Base-by-base conservation (phyloP, 2,888 invertebrate species). In the Lasioglossum vierecki region DNA sequence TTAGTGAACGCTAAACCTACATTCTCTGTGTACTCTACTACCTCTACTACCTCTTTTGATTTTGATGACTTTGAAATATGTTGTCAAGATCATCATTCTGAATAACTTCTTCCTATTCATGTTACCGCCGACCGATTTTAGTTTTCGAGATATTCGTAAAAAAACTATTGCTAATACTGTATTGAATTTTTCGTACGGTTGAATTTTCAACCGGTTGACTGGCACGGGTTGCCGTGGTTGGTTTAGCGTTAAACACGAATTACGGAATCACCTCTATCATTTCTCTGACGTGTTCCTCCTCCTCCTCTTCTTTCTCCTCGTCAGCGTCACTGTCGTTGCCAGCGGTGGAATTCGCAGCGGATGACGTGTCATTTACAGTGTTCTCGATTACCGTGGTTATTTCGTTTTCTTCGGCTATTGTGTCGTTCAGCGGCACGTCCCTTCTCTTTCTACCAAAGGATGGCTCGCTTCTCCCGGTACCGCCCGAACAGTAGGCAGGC, bases 401-500 rank as follows among this genome's bases (percentile, higher is more conserved):
- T 53, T 91, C 92, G 63, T 89, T 91, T 68, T 92, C 91, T 9
- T 87, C 82, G 18, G 66, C 63, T 5, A 77, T 11, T 4, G 91
- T 91, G 41, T 91, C 88, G n/a, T 91, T 91, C 44, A 35, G n/a
- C 6, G 74, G 49, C 0, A 96, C 95, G 75, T 96, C 96, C 90
- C 97, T 95, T 90, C 97, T 96, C 79, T 97, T 96, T 86, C 97
- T 96, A 0, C 98, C 98, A 92, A 98, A 98, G 0, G 98, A 98
- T 0, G 97, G 97, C 91, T 98, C 98, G 85, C 97, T 97, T 82
- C 98, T 96, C 53, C 98, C 98, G 5, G 97, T 96, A 57, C 97
- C 97, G 46, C 97, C 97, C n/a, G 94, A 94, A 93, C 98, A 98
- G 92, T 98, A 98, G 15, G 98, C 98, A 72, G 98, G 98, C 93